phyloP scores from a whole-genome alignment of 1,140 invertebrate genomes.

The Geopemphigus sp. region DNA sequence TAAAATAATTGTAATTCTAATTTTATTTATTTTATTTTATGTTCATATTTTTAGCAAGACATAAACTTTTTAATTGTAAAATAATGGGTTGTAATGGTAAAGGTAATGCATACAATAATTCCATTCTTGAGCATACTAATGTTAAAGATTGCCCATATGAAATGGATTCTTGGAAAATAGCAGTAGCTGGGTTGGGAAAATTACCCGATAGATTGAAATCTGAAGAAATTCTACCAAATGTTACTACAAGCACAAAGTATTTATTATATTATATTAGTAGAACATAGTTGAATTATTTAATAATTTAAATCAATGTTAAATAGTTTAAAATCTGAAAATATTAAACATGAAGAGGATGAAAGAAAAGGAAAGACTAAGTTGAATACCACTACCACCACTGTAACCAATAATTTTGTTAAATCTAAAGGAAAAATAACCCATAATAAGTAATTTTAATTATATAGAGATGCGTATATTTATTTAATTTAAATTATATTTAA shows the following conservation, averaged over 20 bases:
- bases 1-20: too few species aligned
- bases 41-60: conserved; percentile 7
- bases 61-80: not conserved
- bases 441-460: not conserved
- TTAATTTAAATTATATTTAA: not conserved
- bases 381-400: too few species aligned
- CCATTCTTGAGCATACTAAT: not conserved
- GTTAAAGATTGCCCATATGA: conserved; percentile 30
- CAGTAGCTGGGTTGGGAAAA: conserved; percentile 20
- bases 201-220: conserved; percentile 23
- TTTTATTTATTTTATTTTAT: not conserved
- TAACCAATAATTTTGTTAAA: not conserved
- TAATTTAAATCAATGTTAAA: not conserved
- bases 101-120: not conserved
- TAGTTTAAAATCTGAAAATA: not conserved
- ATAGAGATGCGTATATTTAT: not conserved
- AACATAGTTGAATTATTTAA: not conserved
- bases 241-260: not conserved
- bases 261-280: not conserved
- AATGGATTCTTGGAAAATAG: conserved; percentile 31
- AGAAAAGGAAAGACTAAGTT: not conserved
- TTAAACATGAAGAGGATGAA: not conserved
- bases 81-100: conserved; percentile 20
- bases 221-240: not conserved
- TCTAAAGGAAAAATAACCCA: not conserved